Base-by-base conservation (phyloP, 1,140 invertebrate species). In the Drusus annulatus region DNA sequence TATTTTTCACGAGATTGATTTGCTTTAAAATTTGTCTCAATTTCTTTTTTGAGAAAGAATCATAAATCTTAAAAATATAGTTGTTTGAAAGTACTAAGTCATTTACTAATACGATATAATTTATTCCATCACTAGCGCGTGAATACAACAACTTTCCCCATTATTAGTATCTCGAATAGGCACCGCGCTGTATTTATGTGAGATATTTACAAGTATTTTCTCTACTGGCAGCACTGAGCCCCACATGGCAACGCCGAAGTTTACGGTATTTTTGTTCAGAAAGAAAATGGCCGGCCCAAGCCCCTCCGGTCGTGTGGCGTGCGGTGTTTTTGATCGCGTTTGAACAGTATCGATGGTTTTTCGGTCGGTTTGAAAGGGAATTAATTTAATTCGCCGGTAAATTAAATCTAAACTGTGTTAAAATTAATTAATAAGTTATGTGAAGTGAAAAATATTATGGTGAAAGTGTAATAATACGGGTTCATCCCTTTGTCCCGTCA, bases 231-330 rank as follows among this genome's bases (percentile, higher is more conserved):
- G 13, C 52, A 74, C 16, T 17, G 50, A n/a, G 19, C 51, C 13
- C 13, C 28, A 13, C 36, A 13, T 74, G 78, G 78, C 78, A 79
- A 73, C 68, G 25, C 68, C n/a, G 7, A 60, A 65, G 76, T 77
- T 77, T 77, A 77, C 76, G 76, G 78, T 79, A 79, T 79, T 79
- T 28, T 69, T 79, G 78, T 79, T 79, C 78, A 79, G 78, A 79
- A 79, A 79, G 69, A 79, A 79, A 73, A 79, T 79, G 78, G 78
- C 78, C 78, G 78, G 54, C 69, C 68, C 68, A 79, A 73, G 78
- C 78, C 65, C 68, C 54, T 71, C 23, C 69, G 78, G 78, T 79
- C 21, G 68, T 50, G 54, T 28, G 78, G 50, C n/a, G 68, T 56
- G 58, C 50, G 51, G 78, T 79, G 78, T 79, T 79, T 60, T 79